These are phyloP conservation scores for Thereuonema tuberculata DNA, from an alignment of 1,140 invertebrate species.

Conservation along the genomic window DNA sequence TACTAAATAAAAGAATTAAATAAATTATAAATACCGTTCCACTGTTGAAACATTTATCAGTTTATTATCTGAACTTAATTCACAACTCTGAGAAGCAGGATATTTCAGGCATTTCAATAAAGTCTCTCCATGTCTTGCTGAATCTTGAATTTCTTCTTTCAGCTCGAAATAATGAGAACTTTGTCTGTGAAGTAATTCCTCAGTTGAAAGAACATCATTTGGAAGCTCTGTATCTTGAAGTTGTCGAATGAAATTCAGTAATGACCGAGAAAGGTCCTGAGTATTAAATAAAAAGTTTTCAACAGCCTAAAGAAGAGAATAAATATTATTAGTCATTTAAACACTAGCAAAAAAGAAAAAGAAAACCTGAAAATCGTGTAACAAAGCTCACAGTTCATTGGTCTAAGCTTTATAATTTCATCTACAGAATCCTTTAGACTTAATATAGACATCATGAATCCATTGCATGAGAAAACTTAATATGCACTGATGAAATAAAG, in stretches of 20 bases:
- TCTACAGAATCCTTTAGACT: too few species aligned
- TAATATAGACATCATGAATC: too few species aligned
- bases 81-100: constrained; percentile 16
- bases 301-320: constrained; percentile 52
- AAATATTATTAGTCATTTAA: not conserved
- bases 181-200: constrained; percentile 49
- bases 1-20: too few species aligned
- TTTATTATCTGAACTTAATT: constrained; percentile 38
- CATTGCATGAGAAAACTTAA: too few species aligned
- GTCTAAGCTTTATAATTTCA: too few species aligned
- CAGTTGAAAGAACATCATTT: constrained; percentile 61
- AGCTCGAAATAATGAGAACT: constrained; percentile 47
- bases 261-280: constrained; percentile 64
- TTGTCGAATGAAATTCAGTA: constrained; percentile 69
- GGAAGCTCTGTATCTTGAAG: constrained; percentile 65
- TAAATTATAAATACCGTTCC: too few species aligned
- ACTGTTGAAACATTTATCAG: constrained; percentile 82
- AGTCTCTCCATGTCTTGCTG: constrained; percentile 67
- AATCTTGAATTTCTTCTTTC: constrained; percentile 63
- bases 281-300: constrained; percentile 87
- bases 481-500: too few species aligned
- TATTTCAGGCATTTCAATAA: constrained; percentile 39
- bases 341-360: too few species aligned
- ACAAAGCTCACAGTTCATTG: too few species aligned
- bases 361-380: too few species aligned